A percentile compares a stretch with the other conserved stretches of the same genome.
phyloP scores from a whole-genome alignment of 2,113 vertebrate genomes.

The Tetraodon nigroviridis region DNA sequence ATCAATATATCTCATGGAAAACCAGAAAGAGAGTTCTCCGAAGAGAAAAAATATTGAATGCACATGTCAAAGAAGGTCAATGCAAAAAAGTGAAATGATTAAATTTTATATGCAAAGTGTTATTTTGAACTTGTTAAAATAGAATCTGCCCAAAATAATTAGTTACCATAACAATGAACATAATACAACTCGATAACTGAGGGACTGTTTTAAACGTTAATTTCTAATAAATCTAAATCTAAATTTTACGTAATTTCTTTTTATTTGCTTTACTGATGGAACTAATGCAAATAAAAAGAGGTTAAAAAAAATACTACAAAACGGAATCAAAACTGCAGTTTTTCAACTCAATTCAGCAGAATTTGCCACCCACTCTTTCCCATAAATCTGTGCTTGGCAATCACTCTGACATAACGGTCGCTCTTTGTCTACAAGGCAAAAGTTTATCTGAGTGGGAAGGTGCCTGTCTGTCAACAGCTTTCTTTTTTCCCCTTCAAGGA shows the following conservation, averaged over 20 bases:
- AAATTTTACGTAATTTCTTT: not conserved
- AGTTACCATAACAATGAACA: too few species aligned
- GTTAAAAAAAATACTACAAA: too few species aligned
- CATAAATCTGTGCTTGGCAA: constrained; percentile 42
- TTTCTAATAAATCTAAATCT: too few species aligned
- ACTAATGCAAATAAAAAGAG: constrained; percentile 15
- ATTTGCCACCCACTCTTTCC: constrained; percentile 29
- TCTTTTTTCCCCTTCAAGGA: constrained; percentile 21
- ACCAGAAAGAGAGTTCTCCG: constrained; percentile 4
- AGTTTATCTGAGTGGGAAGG: constrained; percentile 53
- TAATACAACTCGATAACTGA: too few species aligned
- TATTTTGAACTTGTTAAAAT: too few species aligned
- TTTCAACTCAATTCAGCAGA: constrained; percentile 32
- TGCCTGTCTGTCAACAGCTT: constrained; percentile 35
- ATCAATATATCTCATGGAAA: constrained; percentile 36
- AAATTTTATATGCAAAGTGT: too few species aligned
- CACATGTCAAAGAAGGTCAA: not conserved
- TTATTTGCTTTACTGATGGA: constrained; percentile 2
- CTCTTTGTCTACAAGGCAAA: constrained; percentile 39
- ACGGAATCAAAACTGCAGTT: constrained; percentile 2
- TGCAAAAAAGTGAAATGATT: not conserved
- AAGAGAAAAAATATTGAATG: constrained; percentile 3
- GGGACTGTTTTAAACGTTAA: too few species aligned
- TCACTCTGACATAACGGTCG: constrained; percentile 38
- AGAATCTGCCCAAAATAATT: too few species aligned